Conservation (phyloP, 2,888 invertebrate genomes). For the Stegana nigrithorax region DNA sequence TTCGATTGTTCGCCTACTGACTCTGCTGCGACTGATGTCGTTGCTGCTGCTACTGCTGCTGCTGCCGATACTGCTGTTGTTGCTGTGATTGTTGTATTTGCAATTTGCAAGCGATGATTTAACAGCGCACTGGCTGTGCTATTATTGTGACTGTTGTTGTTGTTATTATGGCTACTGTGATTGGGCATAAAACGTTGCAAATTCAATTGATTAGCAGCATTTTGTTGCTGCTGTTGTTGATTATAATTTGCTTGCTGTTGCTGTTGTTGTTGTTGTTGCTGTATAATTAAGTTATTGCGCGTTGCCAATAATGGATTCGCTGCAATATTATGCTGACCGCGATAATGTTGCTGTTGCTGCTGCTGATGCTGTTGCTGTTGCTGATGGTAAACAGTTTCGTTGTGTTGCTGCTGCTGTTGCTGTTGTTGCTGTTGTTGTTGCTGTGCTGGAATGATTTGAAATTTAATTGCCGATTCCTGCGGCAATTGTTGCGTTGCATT, state of each 20-base stretch:
- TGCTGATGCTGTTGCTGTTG: constrained; percentile 27
- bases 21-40: constrained; percentile 23
- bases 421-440: constrained; percentile 55
- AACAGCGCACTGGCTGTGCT: constrained; percentile 43
- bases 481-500: constrained; percentile 57
- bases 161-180: constrained; percentile 47
- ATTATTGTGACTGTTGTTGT: constrained; percentile 22
- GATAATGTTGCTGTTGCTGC: constrained; percentile 55
- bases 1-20: constrained; percentile 21
- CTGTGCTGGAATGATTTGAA: constrained; percentile 65
- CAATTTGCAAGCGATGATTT: constrained; percentile 63
- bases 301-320: constrained; percentile 50
- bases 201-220: constrained; percentile 60
- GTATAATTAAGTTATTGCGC: constrained; percentile 64
- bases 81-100: constrained; percentile 66
- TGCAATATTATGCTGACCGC: constrained; percentile 37
- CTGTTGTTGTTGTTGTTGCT: constrained; percentile 58
- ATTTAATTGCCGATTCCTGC: constrained; percentile 66
- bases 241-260: constrained; percentile 45
- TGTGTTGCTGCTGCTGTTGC: constrained; percentile 39
- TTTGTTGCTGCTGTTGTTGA: constrained; percentile 48
- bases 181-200: constrained; percentile 64
- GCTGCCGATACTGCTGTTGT: constrained; percentile 49
- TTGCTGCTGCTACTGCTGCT: too few relatives aligned
- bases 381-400: constrained; percentile 43